Evolutionary conservation across 2,888 invertebrate genomes (phyloP).

Genomic region (Noctua fimbriata): DNA sequence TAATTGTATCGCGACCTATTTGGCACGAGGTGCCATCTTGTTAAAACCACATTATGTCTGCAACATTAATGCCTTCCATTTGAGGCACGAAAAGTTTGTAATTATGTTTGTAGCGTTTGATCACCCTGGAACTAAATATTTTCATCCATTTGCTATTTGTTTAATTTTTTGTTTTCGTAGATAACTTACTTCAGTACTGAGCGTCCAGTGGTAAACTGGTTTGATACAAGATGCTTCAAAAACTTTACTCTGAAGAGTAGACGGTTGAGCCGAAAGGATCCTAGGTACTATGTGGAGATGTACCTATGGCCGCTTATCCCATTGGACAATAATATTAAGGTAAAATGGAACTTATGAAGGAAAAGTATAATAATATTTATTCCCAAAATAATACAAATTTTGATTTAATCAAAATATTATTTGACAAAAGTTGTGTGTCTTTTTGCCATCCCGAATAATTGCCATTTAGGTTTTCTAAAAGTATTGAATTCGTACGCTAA

Average conservation of each 20-base stretch:
- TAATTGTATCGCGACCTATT: too few species aligned
- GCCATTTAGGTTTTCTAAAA: not conserved
- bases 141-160: too few species aligned
- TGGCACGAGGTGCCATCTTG: too few species aligned
- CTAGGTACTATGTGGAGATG: conserved; percentile 34
- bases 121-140: too few species aligned
- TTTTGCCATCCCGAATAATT: not conserved
- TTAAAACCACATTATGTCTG: too few species aligned
- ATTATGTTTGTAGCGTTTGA: too few species aligned
- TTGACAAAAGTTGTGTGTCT: too few species aligned
- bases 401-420: not conserved
- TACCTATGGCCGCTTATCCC: not conserved
- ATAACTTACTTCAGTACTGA: conserved; percentile 37
- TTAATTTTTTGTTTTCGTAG: conserved; percentile 21
- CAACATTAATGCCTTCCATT: too few species aligned
- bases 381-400: not conserved
- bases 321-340: not conserved
- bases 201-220: conserved; percentile 19
- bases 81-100: too few species aligned
- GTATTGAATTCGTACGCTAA: not conserved
- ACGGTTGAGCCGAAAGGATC: conserved; percentile 35
- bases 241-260: conserved; percentile 18
- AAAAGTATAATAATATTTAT: not conserved
- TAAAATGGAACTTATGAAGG: not conserved
- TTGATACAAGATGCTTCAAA: conserved; percentile 10